Evolutionary conservation across 2,888 invertebrate species (phyloP), one percentile per base, ranked within the genome.

Genomic region (Hirtodrosophila cameraria): DNA sequence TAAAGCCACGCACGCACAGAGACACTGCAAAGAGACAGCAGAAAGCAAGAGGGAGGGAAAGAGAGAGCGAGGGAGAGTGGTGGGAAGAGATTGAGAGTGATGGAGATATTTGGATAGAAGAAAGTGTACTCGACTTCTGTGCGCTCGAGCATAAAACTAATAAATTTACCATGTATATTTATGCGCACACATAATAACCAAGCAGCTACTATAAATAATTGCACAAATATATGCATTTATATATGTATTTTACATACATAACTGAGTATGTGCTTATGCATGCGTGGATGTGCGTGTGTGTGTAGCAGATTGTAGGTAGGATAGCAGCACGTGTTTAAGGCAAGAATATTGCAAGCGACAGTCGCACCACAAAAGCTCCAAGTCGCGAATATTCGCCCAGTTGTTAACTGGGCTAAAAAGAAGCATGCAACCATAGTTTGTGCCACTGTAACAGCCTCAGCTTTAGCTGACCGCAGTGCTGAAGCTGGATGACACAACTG

Each of bases 91-190:
- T 20, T 55, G 65, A 43, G 58, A 58, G 43, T 39, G 33, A 31
- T 36, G 11, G 28, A 39, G 36, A 15, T 23, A 30, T 28, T 8
- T 12, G 25, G 13, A 28, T 20, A 13, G 31, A 18, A 35, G 52
- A 42, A 42, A 57, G 23, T 42, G 64, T 59, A 53, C 62, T 63
- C 77, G 61, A 58, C 54, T 64, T 69, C 43, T 63, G 61, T 68
- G 83, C 63, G 62, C 71, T 64, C 75, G 65, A 63, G 65, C 65
- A 80, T 61, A 59, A 74, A 68, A 84, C 71, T 76, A 78, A 84
- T 84, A 81, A 78, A 78, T 81, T 80, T 65, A 18, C 73, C 35
- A 60, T 67, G 75, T 65, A 84, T 74, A 83, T 78, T 81, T 80
- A 62, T 83, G 80, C 75, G 72, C 77, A 72, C 77, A 75, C 72